Evolutionary conservation across 2,113 vertebrate genomes (phyloP).

Genomic region (Daboia siamensis): DNA sequence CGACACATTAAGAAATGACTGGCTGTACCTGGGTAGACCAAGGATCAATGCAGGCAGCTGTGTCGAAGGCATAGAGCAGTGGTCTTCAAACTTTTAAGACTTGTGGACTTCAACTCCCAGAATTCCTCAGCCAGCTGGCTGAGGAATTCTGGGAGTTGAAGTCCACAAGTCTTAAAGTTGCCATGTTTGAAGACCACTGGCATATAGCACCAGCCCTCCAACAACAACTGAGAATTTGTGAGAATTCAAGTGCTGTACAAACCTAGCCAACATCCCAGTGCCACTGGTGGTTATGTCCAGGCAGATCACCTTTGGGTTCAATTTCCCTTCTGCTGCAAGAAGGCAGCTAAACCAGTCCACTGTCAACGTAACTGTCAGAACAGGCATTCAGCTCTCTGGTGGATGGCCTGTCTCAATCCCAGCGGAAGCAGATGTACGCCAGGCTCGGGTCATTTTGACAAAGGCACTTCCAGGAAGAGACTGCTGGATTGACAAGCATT

Average conservation of each 20-base stretch:
- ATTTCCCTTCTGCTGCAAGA: not conserved
- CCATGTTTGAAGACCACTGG: too few relatives aligned
- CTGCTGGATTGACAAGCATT: not conserved
- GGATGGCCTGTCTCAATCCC: not conserved
- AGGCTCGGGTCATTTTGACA: slow-evolving; percentile 7
- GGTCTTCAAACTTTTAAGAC: too few relatives aligned
- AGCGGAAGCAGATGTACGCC: not conserved
- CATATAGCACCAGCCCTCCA: too few relatives aligned
- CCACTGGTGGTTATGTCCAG: not conserved
- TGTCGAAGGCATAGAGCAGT: not conserved
- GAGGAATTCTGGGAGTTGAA: too few relatives aligned
- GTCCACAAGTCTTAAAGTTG: too few relatives aligned
- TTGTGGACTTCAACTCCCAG: too few relatives aligned
- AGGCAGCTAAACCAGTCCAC: not conserved
- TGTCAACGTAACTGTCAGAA: not conserved
- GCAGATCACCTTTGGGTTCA: not conserved
- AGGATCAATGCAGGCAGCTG: not conserved
- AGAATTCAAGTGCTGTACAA: not conserved
- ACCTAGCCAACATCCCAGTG: not conserved
- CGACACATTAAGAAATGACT: not conserved
- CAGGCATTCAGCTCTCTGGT: not conserved
- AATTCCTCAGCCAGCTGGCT: too few relatives aligned
- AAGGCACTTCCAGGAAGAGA: not conserved
- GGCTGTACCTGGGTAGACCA: not conserved
- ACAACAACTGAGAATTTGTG: not conserved